Base-by-base conservation (phyloP, 2,113 vertebrate genomes). In the Syrmaticus mikado region DNA sequence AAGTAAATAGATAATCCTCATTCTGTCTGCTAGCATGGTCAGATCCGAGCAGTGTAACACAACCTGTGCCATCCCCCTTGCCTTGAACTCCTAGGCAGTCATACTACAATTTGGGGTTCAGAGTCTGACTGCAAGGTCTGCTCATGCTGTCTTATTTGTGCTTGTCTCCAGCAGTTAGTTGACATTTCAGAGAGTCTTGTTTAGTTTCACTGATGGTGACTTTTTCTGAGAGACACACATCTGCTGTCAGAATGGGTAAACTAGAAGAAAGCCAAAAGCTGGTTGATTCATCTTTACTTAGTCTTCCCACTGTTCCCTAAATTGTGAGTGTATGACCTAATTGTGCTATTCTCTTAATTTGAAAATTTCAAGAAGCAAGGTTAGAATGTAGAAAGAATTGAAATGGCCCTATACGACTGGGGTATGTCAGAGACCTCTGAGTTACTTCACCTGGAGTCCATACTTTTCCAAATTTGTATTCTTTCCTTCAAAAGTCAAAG, bases 401-500 rank as follows among this genome's bases (percentile, higher is more conserved):
- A 28, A 36, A 32, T 27, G 12, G 7, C 65, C 41, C 24, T 24
- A 9, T 0, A 1, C 43, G 38, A 11, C 24, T 25, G 13, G 7
- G 14, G 6, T 11, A 3, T 0, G 2, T 53, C 14, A 0, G 0
- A 30, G 34, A 41, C 17, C 13, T 13, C 1, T 6, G 8, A 1
- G 0, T 38, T 62, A 10, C 48, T 74, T 74, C 46, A 58, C 25
- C 8, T 70, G 32, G 20, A 24, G 4, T n/a, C 32, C 40, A 21
- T 25, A 28, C 14, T 58, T 57, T 5, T 41, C 76, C 89, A 30
- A 53, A 1, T 72, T 58, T n/a, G 32, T 58, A 20, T 58, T 62
- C 40, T 38, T 18, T 64, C 32, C 50, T 65, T 79, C 13, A 22
- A 30, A 65, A 43, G 38, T 53, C 11, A 13, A 25, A 64, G 25